A percentile compares a stretch with the other conserved stretches of the same genome.
Conservation (phyloP, 2,113 vertebrate species). For the Emydocephalus ijimae region DNA sequence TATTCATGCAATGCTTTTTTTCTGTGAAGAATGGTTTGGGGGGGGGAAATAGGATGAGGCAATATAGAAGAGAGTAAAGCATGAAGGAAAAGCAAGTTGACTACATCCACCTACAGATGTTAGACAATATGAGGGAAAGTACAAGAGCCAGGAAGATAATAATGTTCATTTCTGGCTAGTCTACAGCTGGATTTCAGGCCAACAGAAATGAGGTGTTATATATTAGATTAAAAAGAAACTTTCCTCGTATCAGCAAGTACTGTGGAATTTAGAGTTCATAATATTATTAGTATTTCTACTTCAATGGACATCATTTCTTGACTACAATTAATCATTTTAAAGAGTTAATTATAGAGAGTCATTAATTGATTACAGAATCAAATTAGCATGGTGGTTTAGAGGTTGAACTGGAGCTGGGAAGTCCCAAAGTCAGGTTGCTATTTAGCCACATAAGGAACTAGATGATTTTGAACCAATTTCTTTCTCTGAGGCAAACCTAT, state of each 20-base stretch:
- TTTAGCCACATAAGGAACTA: not conserved
- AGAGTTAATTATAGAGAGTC: not conserved
- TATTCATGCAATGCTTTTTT: constrained; percentile 14
- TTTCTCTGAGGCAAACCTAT: not conserved
- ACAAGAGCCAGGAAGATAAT: not conserved
- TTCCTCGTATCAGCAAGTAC: not conserved
- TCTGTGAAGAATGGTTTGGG: constrained; percentile 33
- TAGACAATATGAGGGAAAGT: not conserved
- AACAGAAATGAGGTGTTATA: not conserved
- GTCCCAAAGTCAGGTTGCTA: not conserved
- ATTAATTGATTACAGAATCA: not conserved
- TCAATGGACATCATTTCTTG: not conserved
- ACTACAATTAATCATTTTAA: not conserved
- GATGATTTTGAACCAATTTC: not conserved
- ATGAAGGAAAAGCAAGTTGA: not conserved
- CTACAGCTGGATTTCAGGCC: not conserved
- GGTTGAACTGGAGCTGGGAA: not conserved
- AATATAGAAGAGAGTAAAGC: not conserved
- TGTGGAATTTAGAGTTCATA: constrained; percentile 51
- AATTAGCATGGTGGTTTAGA: not conserved
- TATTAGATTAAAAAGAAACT: constrained; percentile 11
- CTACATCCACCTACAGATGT: not conserved
- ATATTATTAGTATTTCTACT: constrained; percentile 20
- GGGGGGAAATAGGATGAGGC: not conserved
- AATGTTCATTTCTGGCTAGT: not conserved